Conservation (phyloP, 2,888 invertebrate genomes). For the Temnothorax ravouxi region DNA sequence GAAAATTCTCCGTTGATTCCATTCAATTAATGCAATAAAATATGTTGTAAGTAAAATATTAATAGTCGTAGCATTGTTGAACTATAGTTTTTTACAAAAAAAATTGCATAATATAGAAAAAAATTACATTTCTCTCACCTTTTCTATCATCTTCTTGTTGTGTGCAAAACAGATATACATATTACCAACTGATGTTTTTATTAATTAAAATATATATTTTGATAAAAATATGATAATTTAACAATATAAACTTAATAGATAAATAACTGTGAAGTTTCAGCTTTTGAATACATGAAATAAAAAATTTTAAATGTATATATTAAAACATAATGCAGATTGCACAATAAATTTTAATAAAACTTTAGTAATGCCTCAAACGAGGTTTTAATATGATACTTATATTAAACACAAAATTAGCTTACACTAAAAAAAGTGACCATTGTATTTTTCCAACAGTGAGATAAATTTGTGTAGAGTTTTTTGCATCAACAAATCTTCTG, state of each 20-base stretch:
- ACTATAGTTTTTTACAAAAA: background rate
- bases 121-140: background rate
- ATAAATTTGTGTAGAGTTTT: background rate
- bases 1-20: too few species aligned
- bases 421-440: conserved; percentile 64
- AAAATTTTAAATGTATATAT: too few species aligned
- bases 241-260: background rate
- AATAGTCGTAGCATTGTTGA: background rate
- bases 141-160: background rate
- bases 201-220: background rate
- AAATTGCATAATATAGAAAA: background rate
- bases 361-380: background rate
- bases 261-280: background rate
- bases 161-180: conserved; percentile 24
- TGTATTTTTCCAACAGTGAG: conserved; percentile 68
- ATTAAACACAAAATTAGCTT: conserved; percentile 21
- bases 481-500: conserved; percentile 43
- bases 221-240: background rate
- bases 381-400: background rate
- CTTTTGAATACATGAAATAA: background rate
- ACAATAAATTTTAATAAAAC: background rate
- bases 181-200: background rate
- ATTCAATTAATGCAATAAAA: background rate
- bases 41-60: background rate
- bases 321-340: background rate